Conservation (phyloP, 1,140 invertebrate genomes). For the Orius insidiosus region DNA sequence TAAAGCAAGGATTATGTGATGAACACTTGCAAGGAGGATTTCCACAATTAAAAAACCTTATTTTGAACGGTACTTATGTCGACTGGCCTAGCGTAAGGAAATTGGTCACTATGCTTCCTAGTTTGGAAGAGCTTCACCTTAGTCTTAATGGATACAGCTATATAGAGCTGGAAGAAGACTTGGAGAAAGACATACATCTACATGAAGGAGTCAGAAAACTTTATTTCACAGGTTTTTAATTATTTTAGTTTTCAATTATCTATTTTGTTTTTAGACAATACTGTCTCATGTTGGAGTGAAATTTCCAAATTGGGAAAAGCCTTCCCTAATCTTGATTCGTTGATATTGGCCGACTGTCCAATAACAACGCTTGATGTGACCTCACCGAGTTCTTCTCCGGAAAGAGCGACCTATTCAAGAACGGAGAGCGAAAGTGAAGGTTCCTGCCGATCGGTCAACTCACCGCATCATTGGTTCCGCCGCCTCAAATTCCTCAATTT, state of each 20-base stretch:
- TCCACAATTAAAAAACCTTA: constrained; percentile 25
- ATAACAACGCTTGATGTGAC: constrained; percentile 37
- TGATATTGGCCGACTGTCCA: constrained; percentile 74
- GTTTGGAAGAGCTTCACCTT: constrained; percentile 73
- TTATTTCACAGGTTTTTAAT: constrained; percentile 65
- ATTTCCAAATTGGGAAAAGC: constrained; percentile 62
- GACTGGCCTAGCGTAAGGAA: constrained; percentile 66
- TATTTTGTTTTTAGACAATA: constrained; percentile 51
- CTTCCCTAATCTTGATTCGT: constrained; percentile 66
- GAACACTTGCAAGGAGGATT: constrained; percentile 16
- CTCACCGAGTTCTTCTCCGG: constrained; percentile 18
- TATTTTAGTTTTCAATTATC: too few species aligned
- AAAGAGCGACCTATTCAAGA: constrained; percentile 23
- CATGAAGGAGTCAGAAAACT: constrained; percentile 37
- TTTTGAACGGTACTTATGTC: constrained; percentile 70
- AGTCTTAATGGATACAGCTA: constrained; percentile 70
- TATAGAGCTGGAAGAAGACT: constrained; percentile 37
- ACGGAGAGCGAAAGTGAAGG: constrained; percentile 30
- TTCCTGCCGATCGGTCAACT: constrained; percentile 21
- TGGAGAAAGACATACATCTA: constrained; percentile 14
- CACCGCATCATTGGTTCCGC: constrained; percentile 40
- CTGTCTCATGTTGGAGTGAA: constrained; percentile 60
- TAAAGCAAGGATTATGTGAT: constrained; percentile 32
- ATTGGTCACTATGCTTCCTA: constrained; percentile 51
- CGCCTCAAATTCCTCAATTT: constrained; percentile 63